These are phyloP conservation scores for Tenthredo scrophulariae DNA, from an alignment of 2,888 invertebrate genomes.

Conservation along the genomic window DNA sequence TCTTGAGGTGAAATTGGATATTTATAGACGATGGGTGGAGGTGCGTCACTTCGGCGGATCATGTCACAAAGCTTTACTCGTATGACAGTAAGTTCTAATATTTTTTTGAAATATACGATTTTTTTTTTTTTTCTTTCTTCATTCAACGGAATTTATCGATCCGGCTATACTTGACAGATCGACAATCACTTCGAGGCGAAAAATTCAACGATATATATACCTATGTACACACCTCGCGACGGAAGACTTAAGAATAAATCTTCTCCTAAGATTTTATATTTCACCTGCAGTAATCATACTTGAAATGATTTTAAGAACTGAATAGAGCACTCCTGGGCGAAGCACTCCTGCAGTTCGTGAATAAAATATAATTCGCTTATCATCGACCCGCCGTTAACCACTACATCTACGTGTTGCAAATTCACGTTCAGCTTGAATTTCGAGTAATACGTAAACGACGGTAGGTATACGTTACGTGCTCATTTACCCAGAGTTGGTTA, in stretches of 20 bases:
- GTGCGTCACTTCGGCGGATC: conserved; percentile 71
- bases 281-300: background rate
- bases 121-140: background rate
- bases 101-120: background rate
- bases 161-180: background rate
- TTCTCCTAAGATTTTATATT: background rate
- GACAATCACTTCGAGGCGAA: background rate
- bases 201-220: background rate
- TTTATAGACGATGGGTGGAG: conserved; percentile 77
- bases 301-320: conserved; percentile 26
- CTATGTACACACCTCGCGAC: background rate
- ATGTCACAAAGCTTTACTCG: background rate
- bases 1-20: conserved; percentile 77
- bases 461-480: background rate
- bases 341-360: conserved; percentile 25
- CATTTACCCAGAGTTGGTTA: background rate
- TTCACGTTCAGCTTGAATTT: background rate
- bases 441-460: background rate
- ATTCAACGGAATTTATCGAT: background rate
- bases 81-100: background rate
- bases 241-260: background rate
- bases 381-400: conserved; percentile 30
- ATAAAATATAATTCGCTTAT: conserved; percentile 31
- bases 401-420: background rate
- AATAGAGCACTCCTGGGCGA: conserved; percentile 22